A percentile compares a stretch with the other conserved stretches of the same genome.
Evolutionary conservation across 1,140 invertebrate genomes (phyloP).

Genomic region (Drosophila sp.): DNA sequence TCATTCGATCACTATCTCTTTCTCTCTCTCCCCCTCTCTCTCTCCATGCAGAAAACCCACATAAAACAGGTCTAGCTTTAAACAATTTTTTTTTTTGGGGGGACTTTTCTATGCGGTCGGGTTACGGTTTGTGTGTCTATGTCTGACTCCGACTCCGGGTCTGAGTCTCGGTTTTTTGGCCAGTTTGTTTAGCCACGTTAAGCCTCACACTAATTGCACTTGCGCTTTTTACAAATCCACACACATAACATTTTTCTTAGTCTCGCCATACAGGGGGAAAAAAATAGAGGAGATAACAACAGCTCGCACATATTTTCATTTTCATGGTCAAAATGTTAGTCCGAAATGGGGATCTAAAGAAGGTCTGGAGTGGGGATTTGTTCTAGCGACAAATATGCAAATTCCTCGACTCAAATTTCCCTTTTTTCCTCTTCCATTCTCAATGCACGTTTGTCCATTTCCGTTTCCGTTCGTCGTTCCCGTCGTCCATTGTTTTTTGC

Average conservation of each 20-base stretch:
- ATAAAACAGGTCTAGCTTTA: conserved; percentile 48
- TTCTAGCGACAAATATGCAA: conserved; percentile 68
- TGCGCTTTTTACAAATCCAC: conserved; percentile 77
- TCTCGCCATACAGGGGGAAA: conserved; percentile 42
- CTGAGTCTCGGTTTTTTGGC: conserved; percentile 40
- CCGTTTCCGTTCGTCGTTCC: conserved; percentile 8
- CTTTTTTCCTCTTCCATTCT: conserved; percentile 2
- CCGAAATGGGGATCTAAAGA: not conserved
- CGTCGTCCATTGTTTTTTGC: conserved; percentile 1
- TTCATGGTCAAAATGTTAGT: conserved; percentile 74
- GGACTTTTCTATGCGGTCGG: conserved; percentile 13
- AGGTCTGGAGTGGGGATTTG: not conserved
- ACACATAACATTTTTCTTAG: conserved; percentile 71
- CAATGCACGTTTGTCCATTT: conserved; percentile 10
- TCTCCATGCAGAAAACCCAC: conserved; percentile 8
- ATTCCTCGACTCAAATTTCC: conserved; percentile 50
- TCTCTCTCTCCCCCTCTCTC: conserved; percentile 1
- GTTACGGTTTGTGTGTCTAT: conserved; percentile 17
- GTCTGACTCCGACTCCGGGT: not conserved
- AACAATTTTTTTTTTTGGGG: conserved; percentile 24
- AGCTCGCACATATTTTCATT: conserved; percentile 77
- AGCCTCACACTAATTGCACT: conserved; percentile 80
- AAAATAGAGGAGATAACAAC: conserved; percentile 10
- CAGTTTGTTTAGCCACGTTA: conserved; percentile 75
- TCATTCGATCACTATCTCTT: not conserved